A percentile compares a stretch with the other conserved stretches of the same genome.
These are phyloP conservation scores for Leuciscus idus DNA, from an alignment of 2,113 vertebrate species.

Conservation along the genomic window DNA sequence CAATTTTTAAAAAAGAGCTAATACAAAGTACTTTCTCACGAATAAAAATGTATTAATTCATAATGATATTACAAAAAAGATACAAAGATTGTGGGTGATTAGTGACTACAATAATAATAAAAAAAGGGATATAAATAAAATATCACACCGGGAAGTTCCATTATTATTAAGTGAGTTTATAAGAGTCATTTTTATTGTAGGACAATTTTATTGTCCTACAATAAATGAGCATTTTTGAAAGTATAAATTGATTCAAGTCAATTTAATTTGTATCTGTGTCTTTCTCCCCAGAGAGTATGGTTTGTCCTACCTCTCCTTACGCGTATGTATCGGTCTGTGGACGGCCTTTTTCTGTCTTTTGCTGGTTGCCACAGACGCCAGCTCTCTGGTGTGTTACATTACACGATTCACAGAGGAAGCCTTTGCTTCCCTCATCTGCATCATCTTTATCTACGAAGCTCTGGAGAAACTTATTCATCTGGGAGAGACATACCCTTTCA, in stretches of 20 bases:
- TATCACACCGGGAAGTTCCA: not conserved
- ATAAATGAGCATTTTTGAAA: too few relatives aligned
- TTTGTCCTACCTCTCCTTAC: slow-evolving; percentile 93
- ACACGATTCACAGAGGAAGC: slow-evolving; percentile 99
- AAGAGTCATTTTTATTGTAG: not conserved
- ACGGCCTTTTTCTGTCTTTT: slow-evolving; percentile 93
- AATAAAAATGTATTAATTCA: too few relatives aligned
- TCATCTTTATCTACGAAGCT: slow-evolving; percentile 99
- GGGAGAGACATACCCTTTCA: slow-evolving; percentile 93
- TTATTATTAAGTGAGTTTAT: not conserved
- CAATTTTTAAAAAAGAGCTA: too few relatives aligned
- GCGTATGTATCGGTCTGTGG: slow-evolving; percentile 97
- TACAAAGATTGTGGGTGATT: too few relatives aligned
- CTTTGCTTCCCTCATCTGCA: slow-evolving; percentile 97
- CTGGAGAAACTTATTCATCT: slow-evolving; percentile 97
- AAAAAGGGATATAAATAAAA: too few relatives aligned
- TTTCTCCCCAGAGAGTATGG: slow-evolving; percentile 85
- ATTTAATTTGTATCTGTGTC: not conserved
- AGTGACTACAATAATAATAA: too few relatives aligned
- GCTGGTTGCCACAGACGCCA: slow-evolving; percentile 96
- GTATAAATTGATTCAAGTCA: too few relatives aligned
- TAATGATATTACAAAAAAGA: too few relatives aligned
- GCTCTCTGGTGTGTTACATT: slow-evolving; percentile 97
- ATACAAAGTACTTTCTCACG: too few relatives aligned
- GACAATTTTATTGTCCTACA: too few relatives aligned